These are phyloP conservation scores for Catharus fuscescens DNA, from an alignment of 2,113 vertebrate species.

Conservation along the genomic window DNA sequence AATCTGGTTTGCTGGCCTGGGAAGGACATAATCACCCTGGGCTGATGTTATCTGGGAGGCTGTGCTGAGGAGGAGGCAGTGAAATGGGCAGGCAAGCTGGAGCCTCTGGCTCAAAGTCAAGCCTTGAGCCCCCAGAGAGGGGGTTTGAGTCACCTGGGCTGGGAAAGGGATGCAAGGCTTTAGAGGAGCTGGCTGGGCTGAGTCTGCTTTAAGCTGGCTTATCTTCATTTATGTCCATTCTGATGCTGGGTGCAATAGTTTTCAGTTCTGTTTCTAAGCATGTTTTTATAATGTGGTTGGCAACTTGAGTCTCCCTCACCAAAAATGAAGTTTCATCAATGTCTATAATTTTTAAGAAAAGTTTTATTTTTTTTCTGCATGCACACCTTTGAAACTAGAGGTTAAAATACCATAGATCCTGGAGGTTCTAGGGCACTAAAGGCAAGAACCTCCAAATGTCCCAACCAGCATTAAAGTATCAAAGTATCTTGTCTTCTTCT, in stretches of 20 bases:
- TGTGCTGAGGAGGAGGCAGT: neutral
- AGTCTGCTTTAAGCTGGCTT: neutral
- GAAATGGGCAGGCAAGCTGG: neutral
- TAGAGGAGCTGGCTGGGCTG: neutral
- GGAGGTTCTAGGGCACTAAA: neutral
- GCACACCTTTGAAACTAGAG: neutral
- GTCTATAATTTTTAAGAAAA: neutral
- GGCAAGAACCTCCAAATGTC: neutral
- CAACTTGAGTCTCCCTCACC: neutral
- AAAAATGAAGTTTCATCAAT: neutral
- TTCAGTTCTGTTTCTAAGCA: neutral
- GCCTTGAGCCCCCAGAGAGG: neutral
- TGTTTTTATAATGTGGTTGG: neutral
- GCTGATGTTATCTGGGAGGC: conserved; percentile 32
- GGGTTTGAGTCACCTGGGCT: neutral
- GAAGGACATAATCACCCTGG: neutral
- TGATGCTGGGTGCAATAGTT: neutral
- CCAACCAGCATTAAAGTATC: rapidly evolving
- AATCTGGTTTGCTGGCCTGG: neutral
- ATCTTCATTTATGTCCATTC: neutral
- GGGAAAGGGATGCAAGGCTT: neutral
- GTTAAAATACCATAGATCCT: rapidly evolving
- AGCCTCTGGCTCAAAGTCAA: neutral
- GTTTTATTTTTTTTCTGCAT: rapidly evolving
- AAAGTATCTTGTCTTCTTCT: neutral